Base-by-base conservation (phyloP, 2,888 invertebrate species). In the Tromatobia lineatoria region DNA sequence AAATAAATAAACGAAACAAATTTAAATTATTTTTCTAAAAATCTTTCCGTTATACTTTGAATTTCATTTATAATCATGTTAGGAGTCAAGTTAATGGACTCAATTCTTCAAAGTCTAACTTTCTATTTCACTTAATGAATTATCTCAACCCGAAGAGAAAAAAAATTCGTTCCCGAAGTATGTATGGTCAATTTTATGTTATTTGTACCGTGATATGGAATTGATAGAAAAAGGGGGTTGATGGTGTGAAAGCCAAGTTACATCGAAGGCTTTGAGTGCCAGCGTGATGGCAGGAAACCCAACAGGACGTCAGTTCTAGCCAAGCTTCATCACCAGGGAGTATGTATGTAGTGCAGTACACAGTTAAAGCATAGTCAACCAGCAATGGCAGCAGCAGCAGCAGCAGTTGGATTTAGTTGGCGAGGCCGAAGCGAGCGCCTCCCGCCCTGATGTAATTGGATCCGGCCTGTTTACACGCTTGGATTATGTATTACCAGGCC, bases 391-490 rank as follows among this genome's bases (percentile, higher is more conserved):
- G 50, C 80, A 77, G 57, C 25, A 25, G 25, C 18, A 54, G 67
- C 61, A 77, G 67, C 81, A 78, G 78, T 81, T 81, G 81, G 69
- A 80, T 81, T 74, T 84, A 81, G 81, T 78, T 64, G 47, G 50
- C 52, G 78, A 78, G 75, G 70, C 81, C 57, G 66, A 73, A 77
- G 47, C 69, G 78, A 66, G 69, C 64, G 23, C n/a, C 64, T 54
- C 18, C 29, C 59, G 54, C 52, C 57, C 67, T 77, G 38, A 42
- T 80, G 84, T 84, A 84, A 84, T 84, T 84, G 81, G 84, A 84
- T 81, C 81, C 70, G 57, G 81, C 50, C 84, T 84, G 81, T 81
- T 84, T 84, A 84, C 84, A 84, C 81, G 81, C 81, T 78, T 75
- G 80, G 78, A 78, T 84, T 81, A 84, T 78, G 81, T 78, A 78